A percentile compares a stretch with the other conserved stretches of the same genome.
Conservation (phyloP, 1,140 invertebrate genomes). For the Procambarus virginalis region DNA sequence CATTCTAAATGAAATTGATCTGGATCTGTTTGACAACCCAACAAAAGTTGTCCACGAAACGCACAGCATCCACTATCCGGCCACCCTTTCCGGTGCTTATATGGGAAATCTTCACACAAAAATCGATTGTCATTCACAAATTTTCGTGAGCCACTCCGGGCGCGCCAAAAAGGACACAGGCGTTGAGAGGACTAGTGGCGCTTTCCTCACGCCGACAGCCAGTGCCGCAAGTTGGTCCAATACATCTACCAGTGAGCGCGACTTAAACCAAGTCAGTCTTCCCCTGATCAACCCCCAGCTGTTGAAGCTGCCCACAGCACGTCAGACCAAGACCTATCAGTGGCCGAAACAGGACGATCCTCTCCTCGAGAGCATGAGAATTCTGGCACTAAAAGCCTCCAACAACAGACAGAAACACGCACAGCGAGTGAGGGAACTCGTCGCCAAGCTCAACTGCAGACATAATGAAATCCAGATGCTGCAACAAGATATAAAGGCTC, state of each 20-base stretch:
- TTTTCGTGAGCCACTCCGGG: too few relatives aligned
- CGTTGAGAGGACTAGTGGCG: too few relatives aligned
- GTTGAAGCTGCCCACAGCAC: neutral
- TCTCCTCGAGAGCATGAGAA: neutral
- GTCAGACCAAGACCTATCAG: neutral
- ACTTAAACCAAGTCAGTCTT: neutral
- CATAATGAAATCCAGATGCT: neutral
- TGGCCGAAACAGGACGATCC: neutral
- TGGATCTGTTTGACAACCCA: too few relatives aligned
- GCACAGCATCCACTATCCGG: too few relatives aligned
- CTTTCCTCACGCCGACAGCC: neutral
- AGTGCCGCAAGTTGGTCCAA: neutral
- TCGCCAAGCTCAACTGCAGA: neutral
- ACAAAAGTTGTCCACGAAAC: too few relatives aligned
- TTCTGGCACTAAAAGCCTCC: neutral
- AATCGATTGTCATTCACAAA: too few relatives aligned
- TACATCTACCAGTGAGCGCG: neutral
- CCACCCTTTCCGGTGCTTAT: too few relatives aligned
- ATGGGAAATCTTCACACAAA: too few relatives aligned
- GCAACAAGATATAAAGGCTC: neutral
- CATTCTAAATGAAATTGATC: too few relatives aligned
- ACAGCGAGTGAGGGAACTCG: neutral
- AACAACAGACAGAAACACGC: neutral
- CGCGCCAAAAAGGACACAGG: too few relatives aligned
- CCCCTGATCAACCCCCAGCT: neutral